Evolutionary conservation across 1,140 invertebrate genomes (phyloP).

Genomic region (Aphidius ervi): DNA sequence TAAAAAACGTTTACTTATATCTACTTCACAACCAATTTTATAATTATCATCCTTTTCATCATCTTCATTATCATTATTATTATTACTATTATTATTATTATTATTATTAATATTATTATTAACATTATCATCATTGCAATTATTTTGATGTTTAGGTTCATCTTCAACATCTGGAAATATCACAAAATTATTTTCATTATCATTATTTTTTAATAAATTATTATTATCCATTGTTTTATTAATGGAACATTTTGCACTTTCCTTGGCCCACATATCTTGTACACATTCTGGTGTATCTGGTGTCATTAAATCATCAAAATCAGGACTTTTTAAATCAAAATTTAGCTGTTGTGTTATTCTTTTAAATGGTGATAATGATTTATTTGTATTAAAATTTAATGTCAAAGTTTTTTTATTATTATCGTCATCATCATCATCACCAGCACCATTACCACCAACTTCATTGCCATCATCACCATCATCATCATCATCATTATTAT

Average conservation of each 20-base stretch:
- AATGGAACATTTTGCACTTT: constrained; percentile 32
- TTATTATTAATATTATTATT: constrained; percentile 18
- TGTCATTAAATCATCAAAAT: constrained; percentile 68
- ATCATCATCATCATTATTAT: too few species aligned
- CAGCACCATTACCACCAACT: constrained; percentile 3
- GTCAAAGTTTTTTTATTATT: constrained; percentile 31
- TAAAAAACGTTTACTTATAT: constrained; percentile 55
- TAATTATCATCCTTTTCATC: constrained; percentile 26
- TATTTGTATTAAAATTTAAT: constrained; percentile 37
- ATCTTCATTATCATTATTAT: constrained; percentile 19
- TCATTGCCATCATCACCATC: too few species aligned
- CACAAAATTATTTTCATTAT: constrained; percentile 43
- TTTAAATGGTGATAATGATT: constrained; percentile 68
- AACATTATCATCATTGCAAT: constrained; percentile 16
- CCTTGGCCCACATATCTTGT: constrained; percentile 58
- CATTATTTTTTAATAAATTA: constrained; percentile 13
- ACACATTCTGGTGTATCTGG: constrained; percentile 62
- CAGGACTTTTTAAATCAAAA: constrained; percentile 65
- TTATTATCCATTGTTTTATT: constrained; percentile 29
- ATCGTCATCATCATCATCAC: too few species aligned
- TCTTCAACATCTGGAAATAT: constrained; percentile 50
- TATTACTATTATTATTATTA: constrained; percentile 16
- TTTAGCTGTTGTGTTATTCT: constrained; percentile 73
- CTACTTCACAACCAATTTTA: constrained; percentile 22
- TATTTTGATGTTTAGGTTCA: constrained; percentile 30